Conservation (phyloP, 1,140 invertebrate species). For the Lethrus apterus region DNA sequence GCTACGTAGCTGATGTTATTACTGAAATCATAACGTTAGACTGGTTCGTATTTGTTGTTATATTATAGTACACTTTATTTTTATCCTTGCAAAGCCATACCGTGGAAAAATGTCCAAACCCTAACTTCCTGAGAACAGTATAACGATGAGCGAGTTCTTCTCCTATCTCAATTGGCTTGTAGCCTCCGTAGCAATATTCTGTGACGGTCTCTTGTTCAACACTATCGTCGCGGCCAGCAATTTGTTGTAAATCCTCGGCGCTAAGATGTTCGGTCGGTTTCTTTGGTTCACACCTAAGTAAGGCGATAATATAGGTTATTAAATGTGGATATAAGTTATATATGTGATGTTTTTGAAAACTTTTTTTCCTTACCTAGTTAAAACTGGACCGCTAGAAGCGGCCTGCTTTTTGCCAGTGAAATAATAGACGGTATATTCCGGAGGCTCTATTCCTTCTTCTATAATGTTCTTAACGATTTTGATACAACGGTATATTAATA, state of each 20-base stretch:
- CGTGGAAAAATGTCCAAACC: constrained; percentile 97
- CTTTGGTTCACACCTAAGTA: constrained; percentile 3
- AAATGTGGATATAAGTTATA: background rate
- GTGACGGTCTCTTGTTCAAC: constrained; percentile 90
- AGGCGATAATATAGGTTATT: too few species aligned
- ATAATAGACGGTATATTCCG: background rate
- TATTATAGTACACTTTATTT: constrained; percentile 19
- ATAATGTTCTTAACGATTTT: constrained; percentile 9
- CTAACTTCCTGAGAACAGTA: constrained; percentile 90
- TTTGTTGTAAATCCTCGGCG: constrained; percentile 55
- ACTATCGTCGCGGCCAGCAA: constrained; percentile 64
- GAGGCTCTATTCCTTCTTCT: background rate
- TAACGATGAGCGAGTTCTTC: constrained; percentile 86
- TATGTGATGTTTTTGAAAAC: background rate
- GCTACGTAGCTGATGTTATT: constrained; percentile 60
- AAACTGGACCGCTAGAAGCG: background rate
- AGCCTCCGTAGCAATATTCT: constrained; percentile 92
- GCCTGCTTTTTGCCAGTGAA: background rate
- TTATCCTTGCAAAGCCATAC: constrained; percentile 97
- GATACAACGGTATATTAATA: constrained; percentile 12
- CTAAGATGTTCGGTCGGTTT: constrained; percentile 8
- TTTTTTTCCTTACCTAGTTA: background rate
- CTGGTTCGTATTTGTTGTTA: background rate
- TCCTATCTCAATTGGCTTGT: constrained; percentile 94
- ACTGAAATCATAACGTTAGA: constrained; percentile 2